Conservation (phyloP, 2,888 invertebrate genomes). For the Drosophila dives region DNA sequence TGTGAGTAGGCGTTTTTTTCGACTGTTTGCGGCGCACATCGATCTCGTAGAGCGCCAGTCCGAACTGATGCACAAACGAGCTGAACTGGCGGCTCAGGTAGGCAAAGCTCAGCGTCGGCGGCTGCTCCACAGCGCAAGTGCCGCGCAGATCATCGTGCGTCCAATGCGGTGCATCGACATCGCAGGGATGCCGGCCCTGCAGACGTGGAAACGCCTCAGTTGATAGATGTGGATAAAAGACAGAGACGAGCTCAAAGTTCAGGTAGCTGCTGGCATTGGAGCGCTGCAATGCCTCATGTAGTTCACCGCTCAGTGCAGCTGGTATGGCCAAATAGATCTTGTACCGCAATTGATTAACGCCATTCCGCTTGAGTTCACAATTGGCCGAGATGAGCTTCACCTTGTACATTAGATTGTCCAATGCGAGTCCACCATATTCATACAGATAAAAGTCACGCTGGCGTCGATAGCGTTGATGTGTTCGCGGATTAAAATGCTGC, state of each 20-base stretch:
- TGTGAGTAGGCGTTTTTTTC: slow-evolving; percentile 8
- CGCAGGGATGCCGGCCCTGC: slow-evolving; percentile 84
- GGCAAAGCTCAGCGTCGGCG: slow-evolving; percentile 67
- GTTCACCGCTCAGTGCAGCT: slow-evolving; percentile 87
- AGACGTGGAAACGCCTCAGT: slow-evolving; percentile 90
- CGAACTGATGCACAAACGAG: slow-evolving; percentile 85
- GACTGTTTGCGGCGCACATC: slow-evolving; percentile 75
- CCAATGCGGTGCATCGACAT: slow-evolving; percentile 82
- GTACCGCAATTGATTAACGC: slow-evolving; percentile 86
- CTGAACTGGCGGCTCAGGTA: slow-evolving; percentile 82
- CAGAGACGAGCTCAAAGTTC: slow-evolving; percentile 86
- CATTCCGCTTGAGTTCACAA: slow-evolving; percentile 87
- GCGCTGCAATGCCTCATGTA: slow-evolving; percentile 80
- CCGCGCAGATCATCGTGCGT: slow-evolving; percentile 78
- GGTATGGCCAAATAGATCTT: slow-evolving; percentile 90
- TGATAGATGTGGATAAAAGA: slow-evolving; percentile 91
- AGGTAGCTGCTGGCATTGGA: slow-evolving; percentile 83
- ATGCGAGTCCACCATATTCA: slow-evolving; percentile 89
- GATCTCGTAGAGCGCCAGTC: slow-evolving; percentile 86
- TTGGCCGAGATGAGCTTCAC: slow-evolving; percentile 87
- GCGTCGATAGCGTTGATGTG: slow-evolving; percentile 88
- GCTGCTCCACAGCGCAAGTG: slow-evolving; percentile 74
- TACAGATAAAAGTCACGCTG: slow-evolving; percentile 89
- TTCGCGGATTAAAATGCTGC: slow-evolving; percentile 86
- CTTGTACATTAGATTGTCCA: slow-evolving; percentile 86